phyloP scores from a whole-genome alignment of 2,113 vertebrate species.

The Beaufortia kweichowensis region DNA sequence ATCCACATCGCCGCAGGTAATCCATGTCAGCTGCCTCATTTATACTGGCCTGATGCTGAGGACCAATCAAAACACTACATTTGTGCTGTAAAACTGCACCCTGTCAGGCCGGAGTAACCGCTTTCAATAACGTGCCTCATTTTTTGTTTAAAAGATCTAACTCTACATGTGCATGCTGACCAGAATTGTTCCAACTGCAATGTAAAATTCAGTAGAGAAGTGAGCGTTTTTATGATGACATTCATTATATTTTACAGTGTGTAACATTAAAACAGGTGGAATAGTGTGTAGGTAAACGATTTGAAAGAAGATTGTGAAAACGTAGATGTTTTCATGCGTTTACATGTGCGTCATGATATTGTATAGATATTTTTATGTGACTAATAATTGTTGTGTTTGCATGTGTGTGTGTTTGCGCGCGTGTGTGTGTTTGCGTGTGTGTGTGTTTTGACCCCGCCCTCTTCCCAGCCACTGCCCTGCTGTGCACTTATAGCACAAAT shows the following conservation, averaged over 20 bases:
- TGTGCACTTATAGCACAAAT: conserved; percentile 60
- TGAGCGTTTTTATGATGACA: too few relatives aligned
- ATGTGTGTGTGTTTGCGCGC: too few relatives aligned
- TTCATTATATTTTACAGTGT: too few relatives aligned
- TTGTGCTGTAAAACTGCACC: conserved; percentile 12
- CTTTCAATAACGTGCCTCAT: conserved; percentile 1
- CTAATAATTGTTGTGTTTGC: neutral
- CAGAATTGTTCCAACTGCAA: neutral
- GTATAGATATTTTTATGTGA: neutral
- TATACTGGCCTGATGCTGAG: conserved; percentile 42
- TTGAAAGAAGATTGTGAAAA: too few relatives aligned
- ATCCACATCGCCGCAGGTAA: conserved; percentile 48
- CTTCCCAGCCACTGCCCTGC: conserved; percentile 41
- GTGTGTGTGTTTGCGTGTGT: conserved; percentile 15
- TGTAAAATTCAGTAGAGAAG: neutral
- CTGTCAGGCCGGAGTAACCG: conserved; percentile 19
- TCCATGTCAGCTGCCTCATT: conserved; percentile 41
- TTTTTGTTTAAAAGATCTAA: neutral
- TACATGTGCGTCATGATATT: neutral
- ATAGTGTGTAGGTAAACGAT: too few relatives aligned
- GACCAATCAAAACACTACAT: conserved; percentile 42
- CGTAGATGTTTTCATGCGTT: neutral
- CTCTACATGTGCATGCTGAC: neutral
- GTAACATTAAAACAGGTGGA: too few relatives aligned
- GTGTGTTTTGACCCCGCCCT: conserved; percentile 20